Base-by-base conservation (phyloP, 2,888 invertebrate species). In the Ophion slaviceki region DNA sequence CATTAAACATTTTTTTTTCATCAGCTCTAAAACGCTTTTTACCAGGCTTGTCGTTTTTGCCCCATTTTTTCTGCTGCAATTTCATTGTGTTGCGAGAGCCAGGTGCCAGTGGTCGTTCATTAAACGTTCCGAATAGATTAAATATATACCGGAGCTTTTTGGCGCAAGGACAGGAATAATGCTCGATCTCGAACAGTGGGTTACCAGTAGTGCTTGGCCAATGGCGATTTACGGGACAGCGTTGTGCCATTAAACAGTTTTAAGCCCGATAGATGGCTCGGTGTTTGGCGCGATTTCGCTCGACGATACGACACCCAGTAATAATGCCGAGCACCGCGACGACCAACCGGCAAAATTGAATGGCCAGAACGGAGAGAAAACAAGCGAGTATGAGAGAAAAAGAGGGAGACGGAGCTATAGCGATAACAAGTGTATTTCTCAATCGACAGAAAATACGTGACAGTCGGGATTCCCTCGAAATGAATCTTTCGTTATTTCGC, bases 211-310 rank as follows among this genome's bases (percentile, higher is more conserved):
- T 72, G 61, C 45, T 71, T 59, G 66, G 74, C 77, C 87, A 82
- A 91, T 91, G 86, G 92, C 92, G 92, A 92, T 93, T 92, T 91
- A 92, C 92, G 89, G 90, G 90, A 90, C 88, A 85, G 87, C 86
- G 86, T 86, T 74, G 53, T 86, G 88, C 89, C 91, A 89, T 92
- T 92, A 92, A 92, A 90, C 90, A 90, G 90, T 92, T 92, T 92
- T 92, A 92, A 93, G 92, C 92, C 88, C 91, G 91, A 84, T 76
- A 89, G 91, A 92, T 91, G 91, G 90, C 87, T 86, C 82, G 88
- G 68, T 61, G 66, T 76, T 78, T 78, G 59, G 40, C 28, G 61
- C 78, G 68, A 68, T 78, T 68, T 78, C 45, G 40, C 59, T 68
- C 20, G 17, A 7, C 36, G 17, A 59, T 75, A 47, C 62, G 75